Conservation (phyloP, 2,113 vertebrate genomes). For the Sporophila hypoxantha region DNA sequence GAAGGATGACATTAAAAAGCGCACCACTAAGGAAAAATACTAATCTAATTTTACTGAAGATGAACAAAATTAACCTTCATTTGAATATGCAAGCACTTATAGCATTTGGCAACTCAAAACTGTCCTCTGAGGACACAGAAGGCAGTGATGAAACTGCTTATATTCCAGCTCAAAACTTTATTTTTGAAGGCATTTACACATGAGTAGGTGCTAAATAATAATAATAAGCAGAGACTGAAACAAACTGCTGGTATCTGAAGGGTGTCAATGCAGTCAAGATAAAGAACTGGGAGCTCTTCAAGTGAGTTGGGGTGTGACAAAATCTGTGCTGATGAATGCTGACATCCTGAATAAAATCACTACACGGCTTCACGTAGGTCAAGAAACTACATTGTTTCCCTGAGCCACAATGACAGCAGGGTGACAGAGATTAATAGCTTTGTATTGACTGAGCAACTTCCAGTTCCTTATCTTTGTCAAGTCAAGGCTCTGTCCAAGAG, state of each 20-base stretch:
- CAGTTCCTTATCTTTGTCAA: conserved; percentile 96
- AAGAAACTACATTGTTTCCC: conserved; percentile 81
- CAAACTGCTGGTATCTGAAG: conserved; percentile 61
- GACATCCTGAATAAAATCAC: conserved; percentile 83
- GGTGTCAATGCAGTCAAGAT: conserved; percentile 65
- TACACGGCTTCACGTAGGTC: conserved; percentile 76
- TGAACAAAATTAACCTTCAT: conserved; percentile 68
- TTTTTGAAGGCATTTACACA: conserved; percentile 57
- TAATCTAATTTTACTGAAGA: conserved; percentile 58
- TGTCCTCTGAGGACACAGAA: conserved; percentile 20
- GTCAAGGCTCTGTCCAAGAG: conserved; percentile 84
- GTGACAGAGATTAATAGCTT: conserved; percentile 99
- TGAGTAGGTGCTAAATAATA: conserved; percentile 74
- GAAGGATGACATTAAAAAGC: conserved; percentile 24
- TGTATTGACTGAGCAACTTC: conserved; percentile 94
- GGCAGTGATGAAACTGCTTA: conserved; percentile 2
- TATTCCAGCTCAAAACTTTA: conserved; percentile 45
- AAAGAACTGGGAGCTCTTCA: conserved; percentile 69
- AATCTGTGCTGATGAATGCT: conserved; percentile 77
- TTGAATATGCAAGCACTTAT: conserved; percentile 56
- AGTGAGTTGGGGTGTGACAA: conserved; percentile 71
- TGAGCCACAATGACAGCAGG: conserved; percentile 78
- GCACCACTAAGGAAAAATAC: conserved; percentile 16
- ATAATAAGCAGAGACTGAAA: conserved; percentile 53
- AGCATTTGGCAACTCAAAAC: conserved; percentile 36